A percentile compares a stretch with the other conserved stretches of the same genome.
phyloP scores from a whole-genome alignment of 2,113 vertebrate species.

The Brachyhypopomus occidentalis region DNA sequence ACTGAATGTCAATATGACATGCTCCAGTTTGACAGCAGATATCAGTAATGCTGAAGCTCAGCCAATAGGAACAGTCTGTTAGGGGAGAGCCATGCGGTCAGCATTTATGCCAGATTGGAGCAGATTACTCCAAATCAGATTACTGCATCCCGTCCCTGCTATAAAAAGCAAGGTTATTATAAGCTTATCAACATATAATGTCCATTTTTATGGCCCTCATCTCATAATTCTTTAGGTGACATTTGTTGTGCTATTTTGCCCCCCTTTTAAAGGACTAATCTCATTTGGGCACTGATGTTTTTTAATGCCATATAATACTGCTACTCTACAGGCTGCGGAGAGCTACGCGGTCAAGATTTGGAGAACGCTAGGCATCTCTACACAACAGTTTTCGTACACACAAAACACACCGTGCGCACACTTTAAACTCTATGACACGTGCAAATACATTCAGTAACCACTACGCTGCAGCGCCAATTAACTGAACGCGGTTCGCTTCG shows the following conservation, averaged over 20 bases:
- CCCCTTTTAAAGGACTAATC: slow-evolving; percentile 62
- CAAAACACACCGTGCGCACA: neutral
- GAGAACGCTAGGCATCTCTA: neutral
- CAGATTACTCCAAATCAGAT: slow-evolving; percentile 81
- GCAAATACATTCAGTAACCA: neutral
- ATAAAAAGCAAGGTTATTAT: slow-evolving; percentile 81
- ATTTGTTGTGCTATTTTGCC: slow-evolving; percentile 64
- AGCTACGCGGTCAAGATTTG: neutral
- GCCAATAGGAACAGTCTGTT: slow-evolving; percentile 62
- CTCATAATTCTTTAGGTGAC: slow-evolving; percentile 65
- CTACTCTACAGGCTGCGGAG: slow-evolving; percentile 55
- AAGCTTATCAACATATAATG: slow-evolving; percentile 73
- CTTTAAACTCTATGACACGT: neutral
- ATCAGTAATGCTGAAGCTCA: slow-evolving; percentile 64
- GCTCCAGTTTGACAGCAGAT: slow-evolving; percentile 63
- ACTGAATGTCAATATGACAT: slow-evolving; percentile 46
- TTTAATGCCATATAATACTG: slow-evolving; percentile 66
- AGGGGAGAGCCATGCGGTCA: slow-evolving; percentile 73
- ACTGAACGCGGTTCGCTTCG: neutral
- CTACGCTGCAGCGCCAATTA: neutral
- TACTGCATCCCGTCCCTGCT: slow-evolving; percentile 71
- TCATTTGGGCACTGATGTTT: slow-evolving; percentile 66
- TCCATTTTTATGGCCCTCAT: slow-evolving; percentile 64
- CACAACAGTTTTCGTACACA: neutral
- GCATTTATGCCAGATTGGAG: slow-evolving; percentile 78